Evolutionary conservation across 1,140 invertebrate species (phyloP).

Genomic region (Drosophila mauritiana): DNA sequence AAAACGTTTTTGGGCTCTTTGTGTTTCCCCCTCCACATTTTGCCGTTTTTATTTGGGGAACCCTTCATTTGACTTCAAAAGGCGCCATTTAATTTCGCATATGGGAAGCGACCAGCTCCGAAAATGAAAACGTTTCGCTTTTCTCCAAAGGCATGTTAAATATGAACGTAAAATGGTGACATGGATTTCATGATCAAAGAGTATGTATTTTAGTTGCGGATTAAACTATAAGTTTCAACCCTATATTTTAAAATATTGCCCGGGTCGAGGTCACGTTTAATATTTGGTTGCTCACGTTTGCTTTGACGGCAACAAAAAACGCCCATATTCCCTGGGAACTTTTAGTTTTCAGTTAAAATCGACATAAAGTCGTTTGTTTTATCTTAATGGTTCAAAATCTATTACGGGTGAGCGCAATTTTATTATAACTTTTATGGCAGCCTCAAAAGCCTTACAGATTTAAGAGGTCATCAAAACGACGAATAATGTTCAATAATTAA

Average conservation of each 20-base stretch:
- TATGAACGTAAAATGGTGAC: background rate
- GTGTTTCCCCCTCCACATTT: conserved; percentile 15
- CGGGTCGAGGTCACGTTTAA: conserved; percentile 28
- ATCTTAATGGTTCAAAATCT: conserved; percentile 3
- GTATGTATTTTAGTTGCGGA: background rate
- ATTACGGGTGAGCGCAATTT: background rate
- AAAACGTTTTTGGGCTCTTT: conserved; percentile 54
- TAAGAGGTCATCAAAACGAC: conserved; percentile 1
- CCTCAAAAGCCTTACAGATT: conserved; percentile 5
- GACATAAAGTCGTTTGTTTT: conserved; percentile 2
- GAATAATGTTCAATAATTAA: conserved; percentile 1
- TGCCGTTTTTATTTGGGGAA: conserved; percentile 21
- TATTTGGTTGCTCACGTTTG: conserved; percentile 1
- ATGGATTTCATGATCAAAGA: background rate
- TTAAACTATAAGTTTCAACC: conserved; percentile 6
- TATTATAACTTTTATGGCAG: background rate
- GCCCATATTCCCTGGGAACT: conserved; percentile 3
- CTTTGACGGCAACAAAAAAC: conserved; percentile 11
- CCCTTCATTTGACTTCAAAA: conserved; percentile 60
- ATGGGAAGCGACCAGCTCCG: conserved; percentile 4
- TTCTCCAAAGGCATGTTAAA: conserved; percentile 15
- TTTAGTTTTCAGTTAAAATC: background rate
- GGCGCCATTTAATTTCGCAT: conserved; percentile 56
- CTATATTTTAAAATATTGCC: background rate
- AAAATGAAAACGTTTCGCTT: conserved; percentile 39